phyloP scores from a whole-genome alignment of 1,140 invertebrate genomes.

The Lucilia sericata region DNA sequence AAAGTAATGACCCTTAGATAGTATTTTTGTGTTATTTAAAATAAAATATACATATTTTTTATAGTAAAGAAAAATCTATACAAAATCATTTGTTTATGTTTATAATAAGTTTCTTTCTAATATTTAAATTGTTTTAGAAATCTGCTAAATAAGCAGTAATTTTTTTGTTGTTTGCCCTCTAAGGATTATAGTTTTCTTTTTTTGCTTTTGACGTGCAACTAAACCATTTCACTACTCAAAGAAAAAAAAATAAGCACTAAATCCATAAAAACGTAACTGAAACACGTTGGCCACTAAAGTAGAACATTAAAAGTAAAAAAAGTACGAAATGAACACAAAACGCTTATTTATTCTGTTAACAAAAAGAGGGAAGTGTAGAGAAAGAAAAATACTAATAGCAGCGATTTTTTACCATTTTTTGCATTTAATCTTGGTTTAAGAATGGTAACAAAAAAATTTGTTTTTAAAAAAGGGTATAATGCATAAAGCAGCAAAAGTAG shows the following conservation, averaged over 20 bases:
- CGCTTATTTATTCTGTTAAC: background rate
- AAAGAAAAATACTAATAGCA: background rate
- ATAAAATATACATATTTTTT: background rate
- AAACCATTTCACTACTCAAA: too few species aligned
- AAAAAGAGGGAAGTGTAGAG: background rate
- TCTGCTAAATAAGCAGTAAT: background rate
- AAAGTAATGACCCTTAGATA: background rate
- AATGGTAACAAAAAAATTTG: too few species aligned
- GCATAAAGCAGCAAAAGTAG: background rate
- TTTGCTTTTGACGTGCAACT: background rate
- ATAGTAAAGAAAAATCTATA: background rate
- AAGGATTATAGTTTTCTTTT: background rate
- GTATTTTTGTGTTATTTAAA: background rate
- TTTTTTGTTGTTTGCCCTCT: background rate
- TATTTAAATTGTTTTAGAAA: background rate
- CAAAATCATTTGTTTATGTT: background rate
- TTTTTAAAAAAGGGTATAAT: background rate
- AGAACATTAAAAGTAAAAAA: background rate
- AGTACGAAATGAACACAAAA: background rate
- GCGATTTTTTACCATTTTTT: background rate
- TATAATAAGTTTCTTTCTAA: background rate
- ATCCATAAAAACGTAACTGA: background rate
- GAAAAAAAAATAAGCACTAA: background rate
- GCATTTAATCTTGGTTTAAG: background rate
- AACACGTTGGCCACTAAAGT: slow-evolving; percentile 23